phyloP scores from a whole-genome alignment of 2,113 vertebrate genomes.

The Hipposideros armiger region DNA sequence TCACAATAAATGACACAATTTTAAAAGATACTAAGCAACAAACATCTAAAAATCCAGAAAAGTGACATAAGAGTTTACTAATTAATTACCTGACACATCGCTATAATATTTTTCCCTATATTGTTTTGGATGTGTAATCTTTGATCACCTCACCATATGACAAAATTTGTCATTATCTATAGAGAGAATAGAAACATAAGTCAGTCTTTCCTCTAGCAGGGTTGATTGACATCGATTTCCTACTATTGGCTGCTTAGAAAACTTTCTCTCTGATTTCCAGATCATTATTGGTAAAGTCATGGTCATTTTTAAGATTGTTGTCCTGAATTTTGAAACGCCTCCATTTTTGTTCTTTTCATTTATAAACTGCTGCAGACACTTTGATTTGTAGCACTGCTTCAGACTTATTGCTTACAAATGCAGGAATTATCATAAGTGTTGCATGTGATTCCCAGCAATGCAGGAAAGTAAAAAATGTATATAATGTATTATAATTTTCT shows the following conservation, averaged over 20 bases:
- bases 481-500: background rate
- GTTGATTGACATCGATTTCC: background rate
- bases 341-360: background rate
- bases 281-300: background rate
- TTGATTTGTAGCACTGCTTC: background rate
- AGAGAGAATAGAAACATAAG: background rate
- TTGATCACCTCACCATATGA: background rate
- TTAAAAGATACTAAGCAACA: background rate
- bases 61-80: background rate
- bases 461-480: background rate
- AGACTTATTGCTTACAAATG: background rate
- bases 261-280: background rate
- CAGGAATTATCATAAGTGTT: background rate
- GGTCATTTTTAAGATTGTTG: background rate
- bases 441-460: background rate
- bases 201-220: background rate
- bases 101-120: background rate
- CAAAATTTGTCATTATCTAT: slow-evolving; percentile 9
- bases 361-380: background rate
- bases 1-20: background rate
- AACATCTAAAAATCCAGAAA: background rate
- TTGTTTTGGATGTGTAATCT: background rate
- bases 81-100: background rate
- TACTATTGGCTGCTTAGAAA: background rate
- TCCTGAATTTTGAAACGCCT: background rate